Percentiles rank a stretch among this genome's conserved stretches.
Conservation (phyloP, 2,797 vertebrate species). For the Gymnoscopelus braueri region DNA sequence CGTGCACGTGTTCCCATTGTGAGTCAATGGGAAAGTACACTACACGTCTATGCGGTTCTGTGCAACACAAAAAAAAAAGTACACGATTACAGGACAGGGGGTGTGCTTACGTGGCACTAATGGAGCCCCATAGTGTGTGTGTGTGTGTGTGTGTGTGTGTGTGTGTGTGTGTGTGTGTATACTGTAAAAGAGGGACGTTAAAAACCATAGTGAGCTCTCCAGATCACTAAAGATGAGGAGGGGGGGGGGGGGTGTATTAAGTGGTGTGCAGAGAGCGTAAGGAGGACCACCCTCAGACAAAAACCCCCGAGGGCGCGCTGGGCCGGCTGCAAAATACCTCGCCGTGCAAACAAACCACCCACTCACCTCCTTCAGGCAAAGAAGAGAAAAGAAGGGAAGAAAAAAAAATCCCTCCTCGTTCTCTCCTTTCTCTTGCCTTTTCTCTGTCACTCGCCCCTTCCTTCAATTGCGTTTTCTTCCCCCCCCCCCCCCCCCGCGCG, state of each 20-base stretch:
- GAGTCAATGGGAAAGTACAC: no score
- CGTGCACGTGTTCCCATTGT: no score
- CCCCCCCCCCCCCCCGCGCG: background rate
- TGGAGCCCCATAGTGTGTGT: no score
- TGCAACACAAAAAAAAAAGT: no score
- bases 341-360: constrained; percentile 54
- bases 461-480: background rate
- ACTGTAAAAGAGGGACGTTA: constrained; percentile 17
- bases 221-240: constrained; percentile 33
- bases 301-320: constrained; percentile 18
- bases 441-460: background rate
- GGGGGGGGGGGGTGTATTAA: constrained; percentile 32
- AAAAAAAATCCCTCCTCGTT: constrained; percentile 1
- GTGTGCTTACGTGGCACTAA: no score
- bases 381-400: no score
- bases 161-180: constrained; percentile 13
- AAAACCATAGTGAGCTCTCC: constrained; percentile 33
- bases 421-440: background rate
- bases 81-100: no score
- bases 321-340: constrained; percentile 36
- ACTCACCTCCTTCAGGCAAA: constrained; percentile 1
- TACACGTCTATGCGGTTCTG: no score
- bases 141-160: constrained; percentile 17
- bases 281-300: constrained; percentile 69
- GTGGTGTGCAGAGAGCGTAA: constrained; percentile 25